A percentile compares a stretch with the other conserved stretches of the same genome.
Evolutionary conservation across 2,113 vertebrate species (phyloP).

Genomic region (Oplegnathus fasciatus): DNA sequence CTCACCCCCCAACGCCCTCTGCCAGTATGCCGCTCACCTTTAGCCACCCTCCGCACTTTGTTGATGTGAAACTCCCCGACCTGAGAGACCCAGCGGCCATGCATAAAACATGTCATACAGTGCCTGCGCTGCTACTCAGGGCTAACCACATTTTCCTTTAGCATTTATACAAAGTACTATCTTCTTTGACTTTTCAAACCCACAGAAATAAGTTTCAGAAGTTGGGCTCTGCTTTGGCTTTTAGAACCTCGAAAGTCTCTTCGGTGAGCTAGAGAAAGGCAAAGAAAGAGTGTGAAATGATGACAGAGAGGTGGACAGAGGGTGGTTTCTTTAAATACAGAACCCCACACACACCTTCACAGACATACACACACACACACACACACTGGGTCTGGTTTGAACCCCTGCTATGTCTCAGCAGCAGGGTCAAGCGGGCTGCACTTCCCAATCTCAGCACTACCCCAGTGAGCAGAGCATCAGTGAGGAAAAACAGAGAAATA

Average conservation of each 20-base stretch:
- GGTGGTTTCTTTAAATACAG: constrained; percentile 64
- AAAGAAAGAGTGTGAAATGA: constrained; percentile 50
- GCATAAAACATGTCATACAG: constrained; percentile 80
- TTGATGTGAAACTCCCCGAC: constrained; percentile 77
- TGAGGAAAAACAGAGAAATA: constrained; percentile 63
- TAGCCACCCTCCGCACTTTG: constrained; percentile 67
- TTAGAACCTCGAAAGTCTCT: constrained; percentile 42
- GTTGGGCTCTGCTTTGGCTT: constrained; percentile 57
- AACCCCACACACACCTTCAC: constrained; percentile 20
- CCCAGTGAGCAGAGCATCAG: constrained; percentile 74
- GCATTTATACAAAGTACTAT: constrained; percentile 76
- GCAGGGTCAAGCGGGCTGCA: constrained; percentile 72
- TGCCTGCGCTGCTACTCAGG: constrained; percentile 46
- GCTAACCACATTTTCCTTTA: constrained; percentile 69
- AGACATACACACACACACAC: constrained; percentile 23
- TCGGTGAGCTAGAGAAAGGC: constrained; percentile 41
- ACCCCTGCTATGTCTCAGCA: constrained; percentile 63
- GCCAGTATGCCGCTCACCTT: constrained; percentile 68
- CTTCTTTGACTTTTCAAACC: constrained; percentile 73
- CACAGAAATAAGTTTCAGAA: constrained; percentile 72
- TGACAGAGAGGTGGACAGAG: constrained; percentile 57
- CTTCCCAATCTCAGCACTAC: constrained; percentile 70
- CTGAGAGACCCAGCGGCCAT: constrained; percentile 73
- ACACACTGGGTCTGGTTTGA: constrained; percentile 33
- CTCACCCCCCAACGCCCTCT: constrained; percentile 47